Evolutionary conservation across 2,888 invertebrate genomes (phyloP).

Genomic region (Choristoneura rosaceana): DNA sequence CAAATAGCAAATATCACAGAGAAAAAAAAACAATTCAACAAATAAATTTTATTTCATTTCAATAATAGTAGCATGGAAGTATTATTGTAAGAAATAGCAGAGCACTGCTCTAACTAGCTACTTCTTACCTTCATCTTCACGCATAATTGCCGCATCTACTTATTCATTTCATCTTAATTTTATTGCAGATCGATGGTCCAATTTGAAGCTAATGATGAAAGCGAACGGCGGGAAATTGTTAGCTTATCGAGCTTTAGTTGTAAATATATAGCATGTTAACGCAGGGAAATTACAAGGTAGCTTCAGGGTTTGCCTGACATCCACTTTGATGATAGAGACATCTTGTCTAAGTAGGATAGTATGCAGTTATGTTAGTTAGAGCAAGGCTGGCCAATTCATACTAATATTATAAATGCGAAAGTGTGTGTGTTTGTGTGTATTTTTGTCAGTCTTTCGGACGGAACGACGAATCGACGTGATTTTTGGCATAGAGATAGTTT

Average conservation of each 20-base stretch:
- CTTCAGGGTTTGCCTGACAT: slow-evolving; percentile 9
- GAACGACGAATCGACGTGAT: too few relatives aligned
- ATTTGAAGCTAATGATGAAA: slow-evolving; percentile 29
- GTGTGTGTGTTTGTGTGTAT: too few relatives aligned
- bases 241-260: slow-evolving; percentile 27
- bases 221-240: slow-evolving; percentile 38
- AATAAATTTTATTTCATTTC: too few relatives aligned
- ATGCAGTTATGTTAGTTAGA: background rate
- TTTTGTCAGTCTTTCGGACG: too few relatives aligned
- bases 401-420: too few relatives aligned
- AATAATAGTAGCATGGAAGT: too few relatives aligned
- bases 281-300: slow-evolving; percentile 22
- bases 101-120: too few relatives aligned
- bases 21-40: too few relatives aligned
- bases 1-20: too few relatives aligned
- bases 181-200: slow-evolving; percentile 32
- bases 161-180: slow-evolving; percentile 4
- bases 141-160: slow-evolving; percentile 14
- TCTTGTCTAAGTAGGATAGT: background rate
- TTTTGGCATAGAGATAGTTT: too few relatives aligned
- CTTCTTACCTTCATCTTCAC: too few relatives aligned
- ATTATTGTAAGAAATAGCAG: too few relatives aligned
- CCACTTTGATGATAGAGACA: background rate
- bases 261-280: slow-evolving; percentile 10
- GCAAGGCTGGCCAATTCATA: background rate